phyloP scores from a whole-genome alignment of 2,797 vertebrate species.

The Spondyliosoma cantharus region DNA sequence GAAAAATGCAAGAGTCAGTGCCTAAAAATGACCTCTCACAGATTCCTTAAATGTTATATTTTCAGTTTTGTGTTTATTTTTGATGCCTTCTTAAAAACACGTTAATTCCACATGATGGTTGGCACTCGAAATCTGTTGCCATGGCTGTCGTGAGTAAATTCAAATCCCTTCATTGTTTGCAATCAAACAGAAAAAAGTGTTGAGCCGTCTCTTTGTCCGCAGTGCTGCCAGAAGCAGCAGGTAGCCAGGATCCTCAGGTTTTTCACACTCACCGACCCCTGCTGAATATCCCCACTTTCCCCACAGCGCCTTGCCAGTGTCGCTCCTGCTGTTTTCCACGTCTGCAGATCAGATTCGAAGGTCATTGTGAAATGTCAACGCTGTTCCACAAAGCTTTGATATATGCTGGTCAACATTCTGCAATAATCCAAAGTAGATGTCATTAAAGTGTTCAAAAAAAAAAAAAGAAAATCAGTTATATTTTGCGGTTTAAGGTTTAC shows the following conservation, averaged over 20 bases:
- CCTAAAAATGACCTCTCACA: constrained; percentile 32
- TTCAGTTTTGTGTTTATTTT: constrained; percentile 29
- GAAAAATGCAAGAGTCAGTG: constrained; percentile 42
- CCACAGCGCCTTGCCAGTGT: constrained; percentile 43
- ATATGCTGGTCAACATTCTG: constrained; percentile 38
- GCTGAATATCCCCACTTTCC: constrained; percentile 46
- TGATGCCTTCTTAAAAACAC: constrained; percentile 27
- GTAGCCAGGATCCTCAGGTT: constrained; percentile 81
- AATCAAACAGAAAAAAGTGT: constrained; percentile 68
- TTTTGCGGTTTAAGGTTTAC: not conserved
- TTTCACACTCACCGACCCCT: constrained; percentile 61
- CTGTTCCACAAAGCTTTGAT: constrained; percentile 55
- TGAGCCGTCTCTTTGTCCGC: constrained; percentile 68
- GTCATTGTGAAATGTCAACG: constrained; percentile 63
- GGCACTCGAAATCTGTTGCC: constrained; percentile 75
- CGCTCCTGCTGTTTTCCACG: constrained; percentile 72
- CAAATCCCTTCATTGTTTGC: constrained; percentile 82
- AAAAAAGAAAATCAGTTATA: not conserved
- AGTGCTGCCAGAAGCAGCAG: constrained; percentile 81
- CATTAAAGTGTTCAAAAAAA: constrained; percentile 7
- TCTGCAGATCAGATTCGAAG: constrained; percentile 68
- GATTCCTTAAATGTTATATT: not conserved
- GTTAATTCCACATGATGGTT: constrained; percentile 58
- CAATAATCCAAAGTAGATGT: constrained; percentile 46
- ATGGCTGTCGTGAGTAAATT: constrained; percentile 69